Evolutionary conservation across 2,113 vertebrate species (phyloP).

Genomic region (Entelurus aequoreus): DNA sequence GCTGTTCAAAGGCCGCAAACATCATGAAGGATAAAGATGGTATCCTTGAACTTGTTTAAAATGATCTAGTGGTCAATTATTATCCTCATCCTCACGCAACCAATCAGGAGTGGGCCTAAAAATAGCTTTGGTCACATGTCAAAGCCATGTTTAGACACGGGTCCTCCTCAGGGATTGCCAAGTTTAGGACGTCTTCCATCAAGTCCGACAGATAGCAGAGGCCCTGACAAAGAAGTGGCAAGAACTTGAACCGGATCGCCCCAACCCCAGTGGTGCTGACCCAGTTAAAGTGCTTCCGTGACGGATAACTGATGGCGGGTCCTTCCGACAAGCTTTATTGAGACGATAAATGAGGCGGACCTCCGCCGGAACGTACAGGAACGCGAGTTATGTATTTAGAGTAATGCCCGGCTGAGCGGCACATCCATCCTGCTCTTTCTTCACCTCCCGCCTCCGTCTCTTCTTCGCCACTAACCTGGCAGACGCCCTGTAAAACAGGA

Average conservation of each 20-base stretch:
- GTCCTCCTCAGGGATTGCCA: background rate
- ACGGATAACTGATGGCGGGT: constrained; percentile 67
- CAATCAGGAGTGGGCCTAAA: too few relatives aligned
- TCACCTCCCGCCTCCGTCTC: background rate
- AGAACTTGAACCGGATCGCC: constrained; percentile 30
- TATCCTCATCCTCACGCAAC: too few relatives aligned
- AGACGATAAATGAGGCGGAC: constrained; percentile 71
- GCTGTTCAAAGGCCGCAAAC: too few relatives aligned
- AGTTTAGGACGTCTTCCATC: constrained; percentile 21
- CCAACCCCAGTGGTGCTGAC: constrained; percentile 63
- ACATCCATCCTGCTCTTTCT: constrained; percentile 24
- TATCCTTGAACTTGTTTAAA: too few relatives aligned
- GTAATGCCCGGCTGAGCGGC: constrained; percentile 48
- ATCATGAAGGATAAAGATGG: too few relatives aligned
- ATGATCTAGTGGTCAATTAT: too few relatives aligned
- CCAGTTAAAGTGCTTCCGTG: constrained; percentile 67
- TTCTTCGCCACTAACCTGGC: constrained; percentile 37
- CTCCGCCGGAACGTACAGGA: constrained; percentile 42
- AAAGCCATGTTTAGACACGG: too few relatives aligned
- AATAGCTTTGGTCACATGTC: too few relatives aligned
- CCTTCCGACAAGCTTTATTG: constrained; percentile 66
- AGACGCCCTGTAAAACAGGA: constrained; percentile 37
- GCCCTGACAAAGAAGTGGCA: constrained; percentile 31
- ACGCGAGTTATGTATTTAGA: constrained; percentile 71
- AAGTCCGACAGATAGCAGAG: constrained; percentile 56